phyloP scores from a whole-genome alignment of 2,888 invertebrate genomes.

The Lutraria lutraria region DNA sequence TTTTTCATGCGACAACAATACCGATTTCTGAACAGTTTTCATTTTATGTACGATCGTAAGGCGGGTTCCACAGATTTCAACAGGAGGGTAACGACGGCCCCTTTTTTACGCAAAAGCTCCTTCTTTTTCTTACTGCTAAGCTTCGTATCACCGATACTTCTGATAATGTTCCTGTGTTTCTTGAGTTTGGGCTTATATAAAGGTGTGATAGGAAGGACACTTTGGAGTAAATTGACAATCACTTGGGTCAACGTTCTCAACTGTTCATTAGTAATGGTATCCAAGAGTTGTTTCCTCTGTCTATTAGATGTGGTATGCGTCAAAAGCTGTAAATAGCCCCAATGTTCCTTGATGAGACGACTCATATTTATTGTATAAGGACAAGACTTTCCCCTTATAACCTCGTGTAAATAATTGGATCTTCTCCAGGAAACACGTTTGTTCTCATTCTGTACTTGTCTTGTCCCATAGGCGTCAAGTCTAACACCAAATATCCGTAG shows the following conservation, averaged over 20 bases:
- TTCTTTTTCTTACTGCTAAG: background rate
- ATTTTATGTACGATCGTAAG: background rate
- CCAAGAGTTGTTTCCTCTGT: slow-evolving; percentile 26
- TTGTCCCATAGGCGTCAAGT: slow-evolving; percentile 44
- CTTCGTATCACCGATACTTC: background rate
- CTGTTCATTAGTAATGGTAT: slow-evolving; percentile 46
- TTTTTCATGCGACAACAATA: background rate
- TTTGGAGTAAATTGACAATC: background rate
- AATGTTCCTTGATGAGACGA: background rate
- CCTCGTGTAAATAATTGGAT: slow-evolving; percentile 30
- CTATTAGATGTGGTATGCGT: slow-evolving; percentile 3
- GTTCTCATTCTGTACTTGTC: slow-evolving; percentile 40
- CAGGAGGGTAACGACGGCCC: background rate
- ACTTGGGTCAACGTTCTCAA: slow-evolving; percentile 33
- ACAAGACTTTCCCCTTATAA: background rate
- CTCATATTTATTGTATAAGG: background rate
- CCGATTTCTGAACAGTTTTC: slow-evolving; percentile 17
- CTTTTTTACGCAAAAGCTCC: background rate
- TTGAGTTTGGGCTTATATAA: background rate
- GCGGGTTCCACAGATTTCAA: slow-evolving; percentile 18
- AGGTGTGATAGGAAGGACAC: background rate
- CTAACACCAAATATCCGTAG: slow-evolving; percentile 52
- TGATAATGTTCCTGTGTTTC: background rate
- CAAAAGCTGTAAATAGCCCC: slow-evolving; percentile 6
- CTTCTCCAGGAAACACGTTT: slow-evolving; percentile 35